These are phyloP conservation scores for Schizaphis graminum DNA, from an alignment of 2,888 invertebrate species.

Conservation along the genomic window DNA sequence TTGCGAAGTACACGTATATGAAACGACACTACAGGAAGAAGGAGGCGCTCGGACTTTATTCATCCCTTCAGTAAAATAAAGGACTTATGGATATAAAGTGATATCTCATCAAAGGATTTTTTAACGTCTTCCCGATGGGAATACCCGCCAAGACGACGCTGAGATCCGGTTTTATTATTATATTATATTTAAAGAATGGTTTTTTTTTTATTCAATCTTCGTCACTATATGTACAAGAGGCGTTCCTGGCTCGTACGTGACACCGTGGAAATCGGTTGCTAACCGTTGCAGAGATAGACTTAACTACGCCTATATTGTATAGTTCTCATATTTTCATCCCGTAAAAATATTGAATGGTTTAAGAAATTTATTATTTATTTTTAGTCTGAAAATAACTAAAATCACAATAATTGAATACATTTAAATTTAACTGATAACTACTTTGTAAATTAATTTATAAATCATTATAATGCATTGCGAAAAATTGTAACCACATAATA, in stretches of 20 bases:
- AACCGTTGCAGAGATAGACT: conserved; percentile 41
- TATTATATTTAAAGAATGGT: conserved; percentile 12
- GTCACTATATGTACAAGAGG: conserved; percentile 16
- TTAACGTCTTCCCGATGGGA: conserved; percentile 62
- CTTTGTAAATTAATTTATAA: background rate
- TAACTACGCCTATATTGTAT: conserved; percentile 18
- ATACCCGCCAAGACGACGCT: conserved; percentile 53
- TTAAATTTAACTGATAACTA: background rate
- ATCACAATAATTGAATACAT: background rate
- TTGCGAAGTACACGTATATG: background rate
- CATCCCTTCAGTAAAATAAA: background rate
- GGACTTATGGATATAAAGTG: conserved; percentile 51
- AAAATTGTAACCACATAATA: background rate
- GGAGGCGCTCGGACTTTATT: conserved; percentile 63
- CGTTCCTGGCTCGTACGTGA: conserved; percentile 50
- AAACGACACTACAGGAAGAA: conserved; percentile 56
- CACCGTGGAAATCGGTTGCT: conserved; percentile 61
- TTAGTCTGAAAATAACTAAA: conserved; percentile 14
- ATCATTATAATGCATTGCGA: background rate
- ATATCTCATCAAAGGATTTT: conserved; percentile 41
- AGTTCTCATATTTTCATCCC: conserved; percentile 27
- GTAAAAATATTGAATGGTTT: background rate
- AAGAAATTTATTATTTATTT: conserved; percentile 11
- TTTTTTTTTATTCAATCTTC: conserved; percentile 35
- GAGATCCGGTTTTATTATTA: conserved; percentile 60